These are phyloP conservation scores for Solea senegalensis DNA, from an alignment of 2,113 vertebrate genomes.

Conservation along the genomic window DNA sequence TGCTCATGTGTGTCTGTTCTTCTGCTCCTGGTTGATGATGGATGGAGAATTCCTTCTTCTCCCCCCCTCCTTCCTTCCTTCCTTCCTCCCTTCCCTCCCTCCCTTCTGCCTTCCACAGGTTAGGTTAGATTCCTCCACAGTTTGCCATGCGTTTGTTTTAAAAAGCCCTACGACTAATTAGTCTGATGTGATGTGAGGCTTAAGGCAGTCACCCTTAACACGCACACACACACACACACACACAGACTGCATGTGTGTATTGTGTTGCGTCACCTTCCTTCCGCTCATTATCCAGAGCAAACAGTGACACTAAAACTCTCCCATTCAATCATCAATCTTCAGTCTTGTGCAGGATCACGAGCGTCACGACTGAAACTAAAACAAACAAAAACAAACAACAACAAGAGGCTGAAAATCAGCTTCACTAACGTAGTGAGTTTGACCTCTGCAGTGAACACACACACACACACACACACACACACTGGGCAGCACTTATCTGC, in stretches of 20 bases:
- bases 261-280: slow-evolving; percentile 71
- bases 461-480: no score
- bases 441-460: no score
- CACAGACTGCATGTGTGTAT: slow-evolving; percentile 53
- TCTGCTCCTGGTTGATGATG: slow-evolving; percentile 46
- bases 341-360: slow-evolving; percentile 48
- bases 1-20: background rate
- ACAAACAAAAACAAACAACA: background rate
- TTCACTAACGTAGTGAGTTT: background rate
- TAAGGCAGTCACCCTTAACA: slow-evolving; percentile 60
- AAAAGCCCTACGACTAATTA: slow-evolving; percentile 80
- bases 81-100: slow-evolving; percentile 10
- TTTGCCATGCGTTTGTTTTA: slow-evolving; percentile 76
- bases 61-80: no score
- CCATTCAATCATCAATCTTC: slow-evolving; percentile 47
- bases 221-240: slow-evolving; percentile 34
- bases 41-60: slow-evolving; percentile 31
- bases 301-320: slow-evolving; percentile 64
- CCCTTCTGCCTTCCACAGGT: slow-evolving; percentile 51
- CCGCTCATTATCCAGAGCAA: slow-evolving; percentile 76
- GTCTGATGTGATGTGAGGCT: slow-evolving; percentile 61
- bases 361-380: slow-evolving; percentile 12
- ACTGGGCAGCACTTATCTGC: no score
- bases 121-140: slow-evolving; percentile 61
- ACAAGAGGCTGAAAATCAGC: no score